phyloP scores from a whole-genome alignment of 1,140 invertebrate genomes.

The Brachionus rotundiformis region DNA sequence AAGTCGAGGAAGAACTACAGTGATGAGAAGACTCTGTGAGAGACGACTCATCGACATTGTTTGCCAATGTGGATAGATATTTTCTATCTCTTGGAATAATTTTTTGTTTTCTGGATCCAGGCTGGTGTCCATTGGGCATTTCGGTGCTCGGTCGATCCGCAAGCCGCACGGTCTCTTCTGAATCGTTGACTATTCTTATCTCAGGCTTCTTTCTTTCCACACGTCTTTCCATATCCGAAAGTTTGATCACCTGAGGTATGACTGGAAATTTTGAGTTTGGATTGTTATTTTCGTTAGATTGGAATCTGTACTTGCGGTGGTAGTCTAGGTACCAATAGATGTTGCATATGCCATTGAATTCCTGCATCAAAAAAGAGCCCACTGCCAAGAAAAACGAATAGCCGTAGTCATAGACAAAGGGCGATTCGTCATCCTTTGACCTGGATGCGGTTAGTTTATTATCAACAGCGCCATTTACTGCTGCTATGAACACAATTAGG shows the following conservation, averaged over 20 bases:
- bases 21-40: constrained; percentile 6
- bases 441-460: background rate
- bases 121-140: background rate
- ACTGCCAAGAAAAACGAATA: constrained; percentile 1
- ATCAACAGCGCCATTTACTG: constrained; percentile 37
- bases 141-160: background rate
- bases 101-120: background rate
- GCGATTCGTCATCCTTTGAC: constrained; percentile 32
- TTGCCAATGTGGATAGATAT: background rate
- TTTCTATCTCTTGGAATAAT: background rate
- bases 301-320: constrained; percentile 11
- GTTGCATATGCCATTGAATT: constrained; percentile 43
- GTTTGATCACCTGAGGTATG: background rate
- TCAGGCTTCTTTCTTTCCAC: background rate
- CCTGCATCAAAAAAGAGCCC: constrained; percentile 8
- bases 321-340: constrained; percentile 36
- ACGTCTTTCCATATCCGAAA: background rate
- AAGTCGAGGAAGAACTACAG: background rate
- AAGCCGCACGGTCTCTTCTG: background rate
- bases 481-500: constrained; percentile 38
- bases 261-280: background rate
- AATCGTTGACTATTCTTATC: background rate
- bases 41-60: background rate
- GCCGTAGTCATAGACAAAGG: background rate
- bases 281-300: background rate